Base-by-base conservation (phyloP, 92 coral and sea anemone genomes). In the Pocillopora grandis region DNA sequence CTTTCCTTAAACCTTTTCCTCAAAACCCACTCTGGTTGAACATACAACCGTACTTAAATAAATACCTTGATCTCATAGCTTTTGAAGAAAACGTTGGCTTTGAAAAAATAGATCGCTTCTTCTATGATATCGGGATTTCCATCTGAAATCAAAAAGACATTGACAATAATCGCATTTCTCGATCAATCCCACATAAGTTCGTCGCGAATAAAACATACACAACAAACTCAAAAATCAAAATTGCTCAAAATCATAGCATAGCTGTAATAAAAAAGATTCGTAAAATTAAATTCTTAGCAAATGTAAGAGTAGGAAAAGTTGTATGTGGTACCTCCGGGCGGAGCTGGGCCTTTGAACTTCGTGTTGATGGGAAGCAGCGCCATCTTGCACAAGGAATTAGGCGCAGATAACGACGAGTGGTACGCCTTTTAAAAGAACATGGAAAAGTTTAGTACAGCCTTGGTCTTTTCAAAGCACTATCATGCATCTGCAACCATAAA, bases 41-140 rank as follows among this genome's bases (percentile, higher is more conserved):
- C 56, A 35, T 15, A 57, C 19, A 33, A 18, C 2, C 9, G 16
- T 9, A 69, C 58, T 58, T 70, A 17, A 2, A 64, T 9, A 83
- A 71, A 33, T 72, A 97, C 99, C 97, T 94, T 97, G 69, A 97
- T 97, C 90, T 97, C 99, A 89, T 92, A 97, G 73, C 91, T 97
- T 80, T 97, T 97, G 88, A 97, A 97, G 78, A 97, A 97, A 20
- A 97, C 98, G 89, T 97, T 97, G n/a, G 99, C 99, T 86, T 97
- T 97, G 87, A 97, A 97, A 78, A 75, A 97, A 85, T 94, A 95
- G 69, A 97, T 71, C 0, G 98, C 88, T 61, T 97, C 99, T 60
- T 94, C 97, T 71, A 97, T 83, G 31, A 97, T 91, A 57, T 97
- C 99, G 27, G 92, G 89, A 21, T 84, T 90, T 72, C 97, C 94